Evolutionary conservation across 2,888 invertebrate genomes (phyloP).

Genomic region (Bembecia ichneumoniformis): DNA sequence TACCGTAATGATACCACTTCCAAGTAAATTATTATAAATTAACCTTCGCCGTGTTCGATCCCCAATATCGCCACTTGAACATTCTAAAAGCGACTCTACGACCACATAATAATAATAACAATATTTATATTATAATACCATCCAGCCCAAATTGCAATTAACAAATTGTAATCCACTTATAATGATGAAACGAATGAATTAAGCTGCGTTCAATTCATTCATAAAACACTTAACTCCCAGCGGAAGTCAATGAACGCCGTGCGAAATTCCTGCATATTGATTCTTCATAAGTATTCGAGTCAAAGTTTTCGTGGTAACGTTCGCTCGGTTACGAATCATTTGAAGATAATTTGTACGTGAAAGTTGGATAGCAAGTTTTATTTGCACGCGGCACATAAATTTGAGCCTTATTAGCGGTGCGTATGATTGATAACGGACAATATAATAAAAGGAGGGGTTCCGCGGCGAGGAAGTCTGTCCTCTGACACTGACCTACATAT

Average conservation of each 20-base stretch:
- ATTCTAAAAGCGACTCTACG: no score
- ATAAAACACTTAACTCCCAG: background rate
- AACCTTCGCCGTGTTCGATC: conserved; percentile 4
- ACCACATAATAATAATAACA: no score
- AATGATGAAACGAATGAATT: no score
- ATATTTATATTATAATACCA: no score
- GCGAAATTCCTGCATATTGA: background rate
- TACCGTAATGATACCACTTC: conserved; percentile 62
- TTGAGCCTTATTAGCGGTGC: conserved; percentile 32
- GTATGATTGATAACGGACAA: conserved; percentile 38
- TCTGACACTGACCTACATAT: conserved; percentile 64
- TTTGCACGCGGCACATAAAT: conserved; percentile 16
- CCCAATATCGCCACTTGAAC: no score
- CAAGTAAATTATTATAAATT: conserved; percentile 34
- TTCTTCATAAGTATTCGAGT: background rate
- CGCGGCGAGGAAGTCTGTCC: conserved; percentile 41
- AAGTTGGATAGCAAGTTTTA: background rate
- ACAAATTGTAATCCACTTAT: no score
- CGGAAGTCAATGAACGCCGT: conserved; percentile 20
- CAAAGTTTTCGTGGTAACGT: background rate
- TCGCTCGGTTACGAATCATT: background rate
- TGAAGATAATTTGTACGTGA: background rate
- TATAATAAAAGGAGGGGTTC: conserved; percentile 21
- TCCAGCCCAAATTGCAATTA: no score
- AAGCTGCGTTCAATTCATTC: background rate